Evolutionary conservation across 2,888 invertebrate genomes (phyloP), one percentile per base, ranked within the genome.

Genomic region (Endomychus coccineus): DNA sequence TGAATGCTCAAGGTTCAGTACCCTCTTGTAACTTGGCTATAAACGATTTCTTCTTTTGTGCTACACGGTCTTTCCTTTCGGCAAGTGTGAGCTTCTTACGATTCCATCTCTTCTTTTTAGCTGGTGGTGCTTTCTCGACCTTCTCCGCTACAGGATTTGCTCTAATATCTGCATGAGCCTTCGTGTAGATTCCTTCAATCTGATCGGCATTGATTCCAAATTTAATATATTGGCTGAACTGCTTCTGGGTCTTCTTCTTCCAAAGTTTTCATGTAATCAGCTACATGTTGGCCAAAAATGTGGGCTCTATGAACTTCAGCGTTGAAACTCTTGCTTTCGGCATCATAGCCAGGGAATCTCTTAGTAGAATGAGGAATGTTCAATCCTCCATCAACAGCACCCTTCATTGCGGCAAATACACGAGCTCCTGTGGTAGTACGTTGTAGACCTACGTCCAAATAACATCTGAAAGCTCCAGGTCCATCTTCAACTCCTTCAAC

Each of bases 381-480:
- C 25, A 99, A 75, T 44, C 98, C 98, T 56, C 98, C 98, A 70
- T 99, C 98, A 43, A 92, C 95, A 41, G 97, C 97, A 49, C 98
- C 98, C 69, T 99, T 99, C 89, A 99, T 88, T 42, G 91, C 97
- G 51, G 95, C 98, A 63, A 99, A 99, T 17, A 99, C 83, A 61
- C 95, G 80, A 46, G 97, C 97, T 50, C 98, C 97, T 53, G 98
- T 99, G 45, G 95, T 92, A 36, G 98, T 98, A 50, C 96, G 83
- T 62, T 90, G 88, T 37, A 99, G 76, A 64, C 98, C 98, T 44
- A 96, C 91, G 70, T 99, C 98, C 58, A 99, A 76, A 68, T 90
- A 92, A 70, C 94, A 94, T 64, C 85, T 78, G 78, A 99, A 99
- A 33, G 98, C 94, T 46, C 92, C 91, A 44, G 95, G 94, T 43